Percentiles rank a stretch among this genome's conserved stretches.
Conservation (phyloP, 1,140 invertebrate species). For the Hermatobates lingyangjiaoensis region DNA sequence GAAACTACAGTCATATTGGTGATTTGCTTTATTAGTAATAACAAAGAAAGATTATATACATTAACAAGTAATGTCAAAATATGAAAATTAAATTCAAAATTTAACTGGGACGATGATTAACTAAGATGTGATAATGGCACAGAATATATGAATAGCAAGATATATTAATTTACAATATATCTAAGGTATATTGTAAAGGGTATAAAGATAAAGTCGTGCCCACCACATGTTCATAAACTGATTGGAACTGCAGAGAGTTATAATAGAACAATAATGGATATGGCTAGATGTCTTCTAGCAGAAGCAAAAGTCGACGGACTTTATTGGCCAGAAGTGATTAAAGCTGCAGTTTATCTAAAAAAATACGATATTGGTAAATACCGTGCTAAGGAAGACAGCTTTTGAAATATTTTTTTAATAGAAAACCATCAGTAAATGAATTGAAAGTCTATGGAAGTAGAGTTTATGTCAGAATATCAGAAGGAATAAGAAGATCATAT, state of each 20-base stretch:
- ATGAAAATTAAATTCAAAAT: conserved; percentile 14
- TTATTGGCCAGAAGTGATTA: conserved; percentile 17
- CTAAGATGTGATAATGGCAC: conserved; percentile 18
- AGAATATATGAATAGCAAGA: conserved; percentile 17
- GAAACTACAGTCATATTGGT: too few species aligned
- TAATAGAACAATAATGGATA: background rate
- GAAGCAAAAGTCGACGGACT: conserved; percentile 15
- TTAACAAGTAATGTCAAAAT: too few species aligned
- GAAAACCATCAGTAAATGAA: conserved; percentile 17
- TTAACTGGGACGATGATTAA: conserved; percentile 17
- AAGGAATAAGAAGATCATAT: conserved; percentile 11
- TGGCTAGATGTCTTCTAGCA: conserved; percentile 16
- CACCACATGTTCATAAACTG: conserved; percentile 13
- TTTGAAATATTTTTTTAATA: conserved; percentile 18
- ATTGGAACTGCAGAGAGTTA: background rate
- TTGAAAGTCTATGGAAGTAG: conserved; percentile 17
- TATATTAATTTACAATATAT: conserved; percentile 14
- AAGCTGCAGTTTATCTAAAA: conserved; percentile 16
- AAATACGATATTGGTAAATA: conserved; percentile 15
- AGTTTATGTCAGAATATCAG: conserved; percentile 13
- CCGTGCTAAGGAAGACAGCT: conserved; percentile 16
- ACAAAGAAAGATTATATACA: too few species aligned
- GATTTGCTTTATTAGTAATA: too few species aligned
- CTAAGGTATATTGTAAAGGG: conserved; percentile 15
- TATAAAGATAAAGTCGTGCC: too few species aligned